Percentiles rank a stretch among this genome's conserved stretches.
Conservation (phyloP, 1,140 invertebrate species). For the Orius laevigatus region DNA sequence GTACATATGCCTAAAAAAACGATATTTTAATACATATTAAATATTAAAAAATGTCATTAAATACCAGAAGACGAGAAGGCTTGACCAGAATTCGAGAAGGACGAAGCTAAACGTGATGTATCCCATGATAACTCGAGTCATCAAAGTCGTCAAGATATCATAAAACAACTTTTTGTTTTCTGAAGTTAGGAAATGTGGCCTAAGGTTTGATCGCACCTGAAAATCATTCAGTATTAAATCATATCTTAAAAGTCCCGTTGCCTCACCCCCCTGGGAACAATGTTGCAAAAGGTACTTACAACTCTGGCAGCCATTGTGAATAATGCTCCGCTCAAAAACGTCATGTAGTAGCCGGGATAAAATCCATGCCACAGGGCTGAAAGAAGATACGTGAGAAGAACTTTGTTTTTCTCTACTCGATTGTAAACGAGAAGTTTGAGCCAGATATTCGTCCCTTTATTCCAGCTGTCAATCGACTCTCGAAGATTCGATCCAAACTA, state of each 20-base stretch:
- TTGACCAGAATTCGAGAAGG: conserved; percentile 60
- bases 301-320: conserved; percentile 69
- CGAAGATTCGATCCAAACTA: conserved; percentile 63
- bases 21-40: background rate
- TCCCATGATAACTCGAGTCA: conserved; percentile 64
- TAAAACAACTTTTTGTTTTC: conserved; percentile 48
- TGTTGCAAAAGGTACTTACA: conserved; percentile 33
- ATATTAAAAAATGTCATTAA: conserved; percentile 6
- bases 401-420: conserved; percentile 44
- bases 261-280: too few relatives aligned
- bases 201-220: conserved; percentile 50
- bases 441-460: conserved; percentile 83
- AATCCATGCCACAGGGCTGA: conserved; percentile 96
- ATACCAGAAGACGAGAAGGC: conserved; percentile 46
- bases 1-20: conserved; percentile 32
- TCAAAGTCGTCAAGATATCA: conserved; percentile 56
- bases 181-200: conserved; percentile 57
- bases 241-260: background rate
- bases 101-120: conserved; percentile 82
- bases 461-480: conserved; percentile 74
- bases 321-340: conserved; percentile 74
- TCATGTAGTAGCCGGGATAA: conserved; percentile 93
- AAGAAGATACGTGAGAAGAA: conserved; percentile 62
- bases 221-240: conserved; percentile 15
- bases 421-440: conserved; percentile 74